phyloP scores from a whole-genome alignment of 2,797 vertebrate genomes.

The Sparus aurata region DNA sequence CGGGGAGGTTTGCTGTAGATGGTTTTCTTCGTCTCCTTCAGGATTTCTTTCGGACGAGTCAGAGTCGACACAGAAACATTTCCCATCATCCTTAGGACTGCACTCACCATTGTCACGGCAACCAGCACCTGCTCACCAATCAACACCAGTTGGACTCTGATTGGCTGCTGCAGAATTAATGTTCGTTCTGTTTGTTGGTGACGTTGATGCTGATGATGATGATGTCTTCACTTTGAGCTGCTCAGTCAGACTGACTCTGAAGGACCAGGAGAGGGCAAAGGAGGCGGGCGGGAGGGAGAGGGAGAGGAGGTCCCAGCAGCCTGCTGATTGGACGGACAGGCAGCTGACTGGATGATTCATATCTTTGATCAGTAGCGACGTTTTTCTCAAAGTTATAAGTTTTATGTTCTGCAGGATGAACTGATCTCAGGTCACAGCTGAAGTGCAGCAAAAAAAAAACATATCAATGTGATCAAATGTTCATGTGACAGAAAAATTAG shows the following conservation, averaged over 20 bases:
- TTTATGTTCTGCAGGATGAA: neutral
- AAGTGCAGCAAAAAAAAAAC: neutral
- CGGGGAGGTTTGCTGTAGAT: slow-evolving; percentile 86
- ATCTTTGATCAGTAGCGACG: neutral
- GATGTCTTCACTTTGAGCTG: neutral
- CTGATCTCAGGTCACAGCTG: neutral
- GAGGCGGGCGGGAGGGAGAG: no score
- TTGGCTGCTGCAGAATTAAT: neutral
- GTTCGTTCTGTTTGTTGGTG: neutral
- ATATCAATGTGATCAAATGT: neutral
- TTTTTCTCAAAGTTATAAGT: neutral
- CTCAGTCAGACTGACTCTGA: slow-evolving; percentile 1
- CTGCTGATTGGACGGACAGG: neutral
- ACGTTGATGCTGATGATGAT: neutral
- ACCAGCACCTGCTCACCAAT: slow-evolving; percentile 1
- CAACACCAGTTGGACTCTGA: slow-evolving; percentile 1
- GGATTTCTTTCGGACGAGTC: slow-evolving; percentile 43
- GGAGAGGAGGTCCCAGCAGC: neutral
- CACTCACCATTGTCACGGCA: slow-evolving; percentile 12
- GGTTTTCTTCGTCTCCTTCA: slow-evolving; percentile 61
- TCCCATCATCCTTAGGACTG: slow-evolving; percentile 62
- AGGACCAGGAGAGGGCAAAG: neutral
- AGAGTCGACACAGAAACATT: slow-evolving; percentile 20
- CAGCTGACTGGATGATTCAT: neutral
- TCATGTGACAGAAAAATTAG: neutral